A percentile compares a stretch with the other conserved stretches of the same genome.
phyloP scores from a whole-genome alignment of 2,797 vertebrate species.

The Oceanodroma leucorhoa region DNA sequence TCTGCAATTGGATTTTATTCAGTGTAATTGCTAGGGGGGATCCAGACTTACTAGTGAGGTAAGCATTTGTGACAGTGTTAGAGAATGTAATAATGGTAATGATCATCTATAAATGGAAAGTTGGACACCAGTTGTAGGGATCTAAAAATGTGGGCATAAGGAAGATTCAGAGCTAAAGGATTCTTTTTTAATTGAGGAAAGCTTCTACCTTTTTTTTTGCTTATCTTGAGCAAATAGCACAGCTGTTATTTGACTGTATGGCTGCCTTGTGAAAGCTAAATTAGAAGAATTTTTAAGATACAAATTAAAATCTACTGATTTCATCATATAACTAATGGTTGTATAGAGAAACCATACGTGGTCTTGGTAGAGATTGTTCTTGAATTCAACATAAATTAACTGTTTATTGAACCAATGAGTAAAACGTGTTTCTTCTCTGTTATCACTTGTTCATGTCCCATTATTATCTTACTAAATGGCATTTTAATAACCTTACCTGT shows the following conservation, averaged over 20 bases:
- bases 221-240: not conserved
- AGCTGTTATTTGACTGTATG: not conserved
- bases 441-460: not conserved
- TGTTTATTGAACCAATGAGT: not conserved
- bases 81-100: not conserved
- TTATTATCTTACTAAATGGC: not conserved
- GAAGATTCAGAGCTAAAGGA: not conserved
- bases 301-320: not conserved
- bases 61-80: conserved; percentile 21
- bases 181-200: not conserved
- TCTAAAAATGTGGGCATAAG: not conserved
- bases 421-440: not conserved
- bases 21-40: not conserved
- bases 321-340: not conserved
- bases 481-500: not conserved
- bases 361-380: not conserved
- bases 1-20: conserved; percentile 17
- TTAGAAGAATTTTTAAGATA: not conserved
- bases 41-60: not conserved
- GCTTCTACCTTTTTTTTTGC: fast-evolving
- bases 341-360: not conserved
- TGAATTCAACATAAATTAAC: not conserved
- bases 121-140: not conserved
- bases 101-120: conserved; percentile 1
- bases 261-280: not conserved